Evolutionary conservation across 2,113 vertebrate species (phyloP).

Genomic region (Zingel zingel): DNA sequence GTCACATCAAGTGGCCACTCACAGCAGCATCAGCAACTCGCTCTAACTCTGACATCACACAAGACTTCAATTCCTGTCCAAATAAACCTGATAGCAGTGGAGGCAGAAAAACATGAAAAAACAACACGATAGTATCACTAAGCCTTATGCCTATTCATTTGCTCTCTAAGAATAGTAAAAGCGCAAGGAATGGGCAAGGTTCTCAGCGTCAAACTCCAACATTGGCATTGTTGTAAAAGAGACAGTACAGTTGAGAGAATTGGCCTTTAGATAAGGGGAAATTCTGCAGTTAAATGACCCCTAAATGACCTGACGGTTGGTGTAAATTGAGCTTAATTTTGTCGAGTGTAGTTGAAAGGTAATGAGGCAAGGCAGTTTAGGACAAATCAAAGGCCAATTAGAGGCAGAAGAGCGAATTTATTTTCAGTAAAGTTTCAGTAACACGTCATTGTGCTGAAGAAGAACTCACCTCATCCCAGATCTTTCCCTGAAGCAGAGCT

Average conservation of each 20-base stretch:
- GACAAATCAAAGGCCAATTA: conserved; percentile 14
- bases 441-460: conserved; percentile 29
- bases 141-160: not conserved
- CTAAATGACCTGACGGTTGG: conserved; percentile 22
- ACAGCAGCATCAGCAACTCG: conserved; percentile 44
- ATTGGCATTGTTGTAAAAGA: not conserved
- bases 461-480: conserved; percentile 18
- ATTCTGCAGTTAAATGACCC: conserved; percentile 38
- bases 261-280: conserved; percentile 20
- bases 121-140: conserved; percentile 11
- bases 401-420: conserved; percentile 10
- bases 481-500: conserved; percentile 14
- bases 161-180: not conserved
- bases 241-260: not conserved
- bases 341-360: conserved; percentile 4
- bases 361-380: conserved; percentile 32
- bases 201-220: not conserved
- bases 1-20: conserved; percentile 65
- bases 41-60: conserved; percentile 66
- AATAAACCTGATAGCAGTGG: conserved; percentile 48
- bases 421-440: too few species aligned
- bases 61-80: conserved; percentile 49
- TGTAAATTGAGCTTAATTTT: conserved; percentile 35
- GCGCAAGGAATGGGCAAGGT: not conserved
- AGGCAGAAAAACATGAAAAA: conserved; percentile 13